Evolutionary conservation across 2,888 invertebrate species (phyloP), one percentile per base, ranked within the genome.

Genomic region (Synergus itoensis): DNA sequence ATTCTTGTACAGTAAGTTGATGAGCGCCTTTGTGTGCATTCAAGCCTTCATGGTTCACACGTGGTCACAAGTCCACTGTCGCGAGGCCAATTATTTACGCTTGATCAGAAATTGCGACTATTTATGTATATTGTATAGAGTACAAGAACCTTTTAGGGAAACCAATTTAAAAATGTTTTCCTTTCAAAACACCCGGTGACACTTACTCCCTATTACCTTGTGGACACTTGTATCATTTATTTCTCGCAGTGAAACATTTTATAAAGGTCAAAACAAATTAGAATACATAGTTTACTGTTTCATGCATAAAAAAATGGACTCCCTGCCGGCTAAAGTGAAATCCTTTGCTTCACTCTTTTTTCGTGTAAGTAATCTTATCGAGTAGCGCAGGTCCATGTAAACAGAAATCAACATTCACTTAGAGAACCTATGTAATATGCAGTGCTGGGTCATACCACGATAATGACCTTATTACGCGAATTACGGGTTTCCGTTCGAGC

Each of bases 1-100:
- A 57, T 57, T 57, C 53, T 57, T 57, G n/a, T 18, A 57, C 53
- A 57, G 53, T 45, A 45, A 57, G 53, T 57, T 57, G 53, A n/a
- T 57, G 53, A n/a, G 53, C 7, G 53, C 53, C n/a, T 57, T 57
- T 57, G 53, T 57, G 18, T n/a, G 53, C n/a, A 57, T 57, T 57
- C n/a, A 57, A 45, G 16, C 53, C 1, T 57, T n/a, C 53, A 57
- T 57, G n/a, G 8, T n/a, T 57, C n/a, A 57, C 53, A 57, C 53
- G 53, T 57, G 53, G 53, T 57, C 18, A 57, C 53, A 57, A 57
- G n/a, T n/a, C 53, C 18, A 57, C 53, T n/a, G n/a, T n/a, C 16
- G 53, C 3, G 53, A 57, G 53, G n/a, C 53, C 53, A 57, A 57
- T 57, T 57, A 57, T 57, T 57, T 57, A 57, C 5, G 53, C 18